phyloP scores from a whole-genome alignment of 2,113 vertebrate species.

The Nestor notabilis region DNA sequence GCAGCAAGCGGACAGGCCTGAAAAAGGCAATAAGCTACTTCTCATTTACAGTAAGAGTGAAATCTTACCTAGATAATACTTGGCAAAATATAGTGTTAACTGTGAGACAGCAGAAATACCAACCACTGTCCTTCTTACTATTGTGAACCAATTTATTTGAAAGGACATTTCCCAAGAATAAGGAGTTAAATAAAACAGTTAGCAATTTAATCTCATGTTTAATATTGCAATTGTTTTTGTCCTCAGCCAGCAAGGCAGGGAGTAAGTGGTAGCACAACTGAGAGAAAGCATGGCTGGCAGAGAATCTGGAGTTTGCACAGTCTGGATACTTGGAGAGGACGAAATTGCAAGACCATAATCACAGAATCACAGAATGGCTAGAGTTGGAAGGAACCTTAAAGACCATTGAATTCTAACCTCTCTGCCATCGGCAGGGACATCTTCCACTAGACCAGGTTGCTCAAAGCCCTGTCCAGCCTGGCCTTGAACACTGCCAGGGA shows the following conservation, averaged over 20 bases:
- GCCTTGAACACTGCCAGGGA: not conserved
- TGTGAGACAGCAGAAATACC: not conserved
- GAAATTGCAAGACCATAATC: not conserved
- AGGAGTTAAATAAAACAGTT: not conserved
- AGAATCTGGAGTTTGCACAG: not conserved
- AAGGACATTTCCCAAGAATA: not conserved
- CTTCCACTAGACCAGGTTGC: not conserved
- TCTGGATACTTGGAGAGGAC: not conserved
- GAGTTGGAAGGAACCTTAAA: not conserved
- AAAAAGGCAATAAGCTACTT: not conserved
- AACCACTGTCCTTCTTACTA: not conserved
- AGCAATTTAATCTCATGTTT: not conserved
- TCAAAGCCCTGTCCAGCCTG: not conserved
- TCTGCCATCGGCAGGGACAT: not conserved
- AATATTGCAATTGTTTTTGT: not conserved
- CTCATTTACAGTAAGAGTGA: not conserved
- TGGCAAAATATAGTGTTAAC: not conserved
- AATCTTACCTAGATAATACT: not conserved
- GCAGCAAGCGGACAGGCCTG: not conserved
- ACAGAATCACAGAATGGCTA: not conserved
- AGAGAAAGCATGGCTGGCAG: not conserved
- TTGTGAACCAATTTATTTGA: accelerated
- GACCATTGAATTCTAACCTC: not conserved
- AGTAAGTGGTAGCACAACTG: not conserved
- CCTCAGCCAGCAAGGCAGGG: not conserved